Evolutionary conservation across 2,113 vertebrate genomes (phyloP), one percentile per base, ranked within the genome.

Genomic region (Coregonus clupeaformis): DNA sequence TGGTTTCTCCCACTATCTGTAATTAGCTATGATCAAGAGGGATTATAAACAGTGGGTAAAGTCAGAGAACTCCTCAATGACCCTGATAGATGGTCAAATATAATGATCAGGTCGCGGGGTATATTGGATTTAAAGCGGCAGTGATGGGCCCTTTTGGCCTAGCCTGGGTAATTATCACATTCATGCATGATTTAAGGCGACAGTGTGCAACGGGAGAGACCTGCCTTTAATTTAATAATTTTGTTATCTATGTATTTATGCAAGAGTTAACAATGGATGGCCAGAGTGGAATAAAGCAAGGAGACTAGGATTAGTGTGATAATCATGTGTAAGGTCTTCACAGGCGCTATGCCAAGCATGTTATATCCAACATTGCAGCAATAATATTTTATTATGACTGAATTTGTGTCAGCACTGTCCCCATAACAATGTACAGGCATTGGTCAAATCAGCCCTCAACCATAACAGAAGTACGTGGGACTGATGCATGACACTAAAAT

Each of bases 51-150:
- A 49, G 74, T 68, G 74, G 88, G 86, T 92, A 92, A 91, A 88
- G 89, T 87, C 85, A 86, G 83, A 83, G 86, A 79, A 82, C 89
- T 90, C 87, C 86, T 89, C 89, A 86, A 89, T 92, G 91, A 89
- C 91, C 90, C 90, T 91, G 92, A 94, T 92, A 92, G 91, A 91
- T 92, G 91, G 89, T 93, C 92, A 92, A 93, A 93, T 92, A 88
- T 90, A 93, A 88, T 91, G 90, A 93, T 92, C 90, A 90, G 92
- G 90, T 93, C 87, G 67, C 71, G 77, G 85, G 86, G 77, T 86
- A 91, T 90, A 92, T 90, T 91, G 91, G 90, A 93, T 92, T 91
- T 89, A 89, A 92, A 91, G 88, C 90, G 90, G 88, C 89, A 89
- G 88, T 89, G 91, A 90, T 90, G 90, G 89, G 84, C 82, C 86